phyloP scores from a whole-genome alignment of 2,113 vertebrate genomes.

The Oxyura jamaicensis region DNA sequence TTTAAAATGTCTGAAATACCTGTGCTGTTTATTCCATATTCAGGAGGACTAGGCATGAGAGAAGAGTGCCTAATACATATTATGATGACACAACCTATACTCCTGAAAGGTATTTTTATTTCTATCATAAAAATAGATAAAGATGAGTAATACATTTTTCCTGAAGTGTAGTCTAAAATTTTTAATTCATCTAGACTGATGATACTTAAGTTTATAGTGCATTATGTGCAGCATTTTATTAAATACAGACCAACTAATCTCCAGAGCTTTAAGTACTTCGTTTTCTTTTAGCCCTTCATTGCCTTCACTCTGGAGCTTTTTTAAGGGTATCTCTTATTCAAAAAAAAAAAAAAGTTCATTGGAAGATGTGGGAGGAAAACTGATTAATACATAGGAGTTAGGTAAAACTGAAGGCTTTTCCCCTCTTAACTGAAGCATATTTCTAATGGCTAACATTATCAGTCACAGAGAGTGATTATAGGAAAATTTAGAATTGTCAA shows the following conservation, averaged over 20 bases:
- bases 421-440: background rate
- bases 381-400: background rate
- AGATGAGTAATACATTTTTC: conserved; percentile 3
- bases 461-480: background rate
- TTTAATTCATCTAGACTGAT: background rate
- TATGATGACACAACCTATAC: conserved; percentile 78
- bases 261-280: background rate
- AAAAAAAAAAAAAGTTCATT: background rate
- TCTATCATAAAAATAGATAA: conserved; percentile 57
- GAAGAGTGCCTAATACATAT: conserved; percentile 82
- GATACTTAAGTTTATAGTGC: conserved; percentile 23
- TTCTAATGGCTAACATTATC: background rate
- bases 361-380: background rate
- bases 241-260: background rate
- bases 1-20: conserved; percentile 58
- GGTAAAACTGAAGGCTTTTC: background rate
- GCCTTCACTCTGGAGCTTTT: background rate
- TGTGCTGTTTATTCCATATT: conserved; percentile 74
- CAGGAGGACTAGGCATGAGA: conserved; percentile 81
- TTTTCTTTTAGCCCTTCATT: background rate
- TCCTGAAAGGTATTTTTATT: conserved; percentile 83
- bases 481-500: background rate
- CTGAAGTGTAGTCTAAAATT: background rate
- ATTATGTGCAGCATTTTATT: background rate
- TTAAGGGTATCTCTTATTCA: background rate